Base-by-base conservation (phyloP, 2,888 invertebrate species). In the Drosophila formosana region DNA sequence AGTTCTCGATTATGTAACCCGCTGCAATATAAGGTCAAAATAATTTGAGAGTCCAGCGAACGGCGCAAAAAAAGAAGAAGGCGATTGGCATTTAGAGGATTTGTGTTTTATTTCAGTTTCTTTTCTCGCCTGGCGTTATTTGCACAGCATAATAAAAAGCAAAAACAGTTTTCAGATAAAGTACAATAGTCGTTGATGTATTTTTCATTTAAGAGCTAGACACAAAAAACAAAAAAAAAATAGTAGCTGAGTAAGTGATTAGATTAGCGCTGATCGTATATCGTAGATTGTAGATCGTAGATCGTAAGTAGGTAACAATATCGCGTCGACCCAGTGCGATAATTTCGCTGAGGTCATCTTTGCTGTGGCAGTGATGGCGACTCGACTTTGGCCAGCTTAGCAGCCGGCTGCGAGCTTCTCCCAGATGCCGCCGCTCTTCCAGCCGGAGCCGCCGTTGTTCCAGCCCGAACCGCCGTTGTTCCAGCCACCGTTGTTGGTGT, bases 381-480 rank as follows among this genome's bases (percentile, higher is more conserved):
- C 25, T 30, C 6, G 9, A 3, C 4, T 9, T 11, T 18, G 18
- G 18, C 18, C 18, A n/a, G 13, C 37, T 57, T 90, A 89, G 64
- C 89, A 89, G 64, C 90, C 89, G 8, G 82, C 39, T 3, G 80
- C 60, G 39, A 90, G 62, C 62, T 89, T 89, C 75, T 90, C 91
- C 69, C 80, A 87, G 69, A 89, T 82, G 73, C 89, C 89, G 37
- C 90, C 91, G 46, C 86, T 75, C 66, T 90, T 89, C 78, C 78
- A 90, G 75, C 82, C 85, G 11, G 46, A 58, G 46, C 56, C 55
- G 30, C 64, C 47, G 37, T 76, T 77, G 39, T 45, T 56, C 13
- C 26, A 58, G 57, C 49, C 63, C n/a, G n/a, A n/a, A n/a, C n/a
- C n/a, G n/a, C n/a, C n/a, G n/a, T n/a, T 77, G 39, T 45, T 56